These are phyloP conservation scores for Drosophila greeni DNA, from an alignment of 2,888 invertebrate species.

Conservation along the genomic window DNA sequence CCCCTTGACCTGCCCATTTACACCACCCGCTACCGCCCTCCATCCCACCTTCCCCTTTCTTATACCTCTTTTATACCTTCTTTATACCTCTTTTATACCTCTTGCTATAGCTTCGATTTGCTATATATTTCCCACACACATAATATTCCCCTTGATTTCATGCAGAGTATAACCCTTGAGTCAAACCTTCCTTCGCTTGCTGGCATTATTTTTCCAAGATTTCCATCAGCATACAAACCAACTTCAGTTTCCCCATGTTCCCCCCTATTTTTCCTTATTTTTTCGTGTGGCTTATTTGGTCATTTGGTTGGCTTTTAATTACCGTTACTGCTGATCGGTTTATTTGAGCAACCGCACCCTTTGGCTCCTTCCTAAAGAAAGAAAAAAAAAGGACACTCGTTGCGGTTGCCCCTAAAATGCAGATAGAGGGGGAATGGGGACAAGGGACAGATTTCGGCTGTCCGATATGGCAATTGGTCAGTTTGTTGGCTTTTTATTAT, in stretches of 20 bases:
- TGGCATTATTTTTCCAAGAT: constrained; percentile 44
- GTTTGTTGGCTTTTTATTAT: constrained; percentile 49
- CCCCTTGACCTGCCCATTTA: too few species aligned
- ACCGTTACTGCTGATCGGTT: constrained; percentile 68
- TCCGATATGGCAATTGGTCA: constrained; percentile 61
- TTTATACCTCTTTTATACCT: background rate
- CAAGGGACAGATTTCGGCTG: constrained; percentile 19
- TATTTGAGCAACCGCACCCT: constrained; percentile 55
- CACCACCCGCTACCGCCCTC: too few species aligned
- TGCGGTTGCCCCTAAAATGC: constrained; percentile 2
- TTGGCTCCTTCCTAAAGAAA: background rate
- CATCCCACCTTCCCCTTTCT: too few species aligned
- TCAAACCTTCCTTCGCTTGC: background rate
- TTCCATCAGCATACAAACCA: constrained; percentile 36
- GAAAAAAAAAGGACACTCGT: constrained; percentile 1
- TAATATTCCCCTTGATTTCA: too few species aligned
- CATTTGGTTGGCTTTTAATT: constrained; percentile 73
- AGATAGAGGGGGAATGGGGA: too few species aligned
- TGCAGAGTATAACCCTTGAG: background rate
- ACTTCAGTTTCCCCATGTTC: background rate
- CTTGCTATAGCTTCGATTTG: background rate
- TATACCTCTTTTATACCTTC: too few species aligned
- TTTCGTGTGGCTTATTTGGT: constrained; percentile 61
- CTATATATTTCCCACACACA: accelerated
- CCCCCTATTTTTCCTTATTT: constrained; percentile 5